Base-by-base conservation (phyloP, 2,797 vertebrate genomes). In the Poeciliopsis infans region DNA sequence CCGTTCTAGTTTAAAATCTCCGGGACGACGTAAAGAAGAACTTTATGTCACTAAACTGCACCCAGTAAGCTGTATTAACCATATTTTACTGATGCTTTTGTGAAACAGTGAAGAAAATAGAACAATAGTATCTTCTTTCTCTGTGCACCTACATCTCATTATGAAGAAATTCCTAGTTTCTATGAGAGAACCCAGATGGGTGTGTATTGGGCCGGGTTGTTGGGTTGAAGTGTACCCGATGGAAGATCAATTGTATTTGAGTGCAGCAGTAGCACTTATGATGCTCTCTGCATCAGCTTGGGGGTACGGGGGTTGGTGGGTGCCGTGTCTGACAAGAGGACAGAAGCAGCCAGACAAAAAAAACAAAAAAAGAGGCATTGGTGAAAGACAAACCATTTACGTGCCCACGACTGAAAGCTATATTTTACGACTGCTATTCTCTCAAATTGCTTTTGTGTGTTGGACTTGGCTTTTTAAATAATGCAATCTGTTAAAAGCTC, bases 401-500 rank as follows among this genome's bases (percentile, higher is more conserved):
- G 8, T 91, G 90, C 90, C 90, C 90, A 88, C 83, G 84, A 86
- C 85, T 82, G 89, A 94, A 93, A 93, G 91, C 92, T 93, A 90
- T 94, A 90, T 93, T 95, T 94, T 94, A 93, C 82, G 51, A 89
- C 85, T 86, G 87, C 92, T 94, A 92, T 94, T 95, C 92, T 86
- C 87, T 89, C 88, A 95, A 96, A 96, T 95, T 94, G 95, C 94
- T 93, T 95, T 95, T 94, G 93, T 94, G 94, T 86, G 81, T 91
- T 68, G 83, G 86, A 92, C 23, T 69, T 91, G 92, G 91, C 91
- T 94, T 95, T 96, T 95, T 95, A 95, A 95, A 95, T 94, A 95
- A 95, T 94, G 92, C 93, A 92, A 93, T 95, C 89, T 87, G 92
- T 94, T 94, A 95, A 95, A 95, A 94, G 94, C 95, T 92, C 93